These are phyloP conservation scores for Symphodus melops DNA, from an alignment of 2,113 vertebrate species.

Conservation along the genomic window DNA sequence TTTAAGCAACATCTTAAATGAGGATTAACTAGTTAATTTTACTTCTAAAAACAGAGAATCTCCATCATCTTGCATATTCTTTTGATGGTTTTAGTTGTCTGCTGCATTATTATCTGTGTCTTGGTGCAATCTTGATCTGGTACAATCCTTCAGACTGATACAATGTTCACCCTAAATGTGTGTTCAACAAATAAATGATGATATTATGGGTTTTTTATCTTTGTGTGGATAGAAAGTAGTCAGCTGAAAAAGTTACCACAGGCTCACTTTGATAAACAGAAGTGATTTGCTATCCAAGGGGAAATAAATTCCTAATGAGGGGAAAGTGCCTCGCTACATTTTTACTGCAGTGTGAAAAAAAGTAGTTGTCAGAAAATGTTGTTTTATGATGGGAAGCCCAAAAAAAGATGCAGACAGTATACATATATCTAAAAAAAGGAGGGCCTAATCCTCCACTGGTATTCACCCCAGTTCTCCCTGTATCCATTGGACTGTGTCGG, in stretches of 20 bases:
- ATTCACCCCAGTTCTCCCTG: neutral
- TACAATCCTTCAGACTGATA: too few relatives aligned
- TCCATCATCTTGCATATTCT: too few relatives aligned
- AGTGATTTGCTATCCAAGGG: too few relatives aligned
- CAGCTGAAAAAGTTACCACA: neutral
- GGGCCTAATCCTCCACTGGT: neutral
- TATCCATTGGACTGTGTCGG: neutral
- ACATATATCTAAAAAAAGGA: neutral
- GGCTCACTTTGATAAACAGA: neutral
- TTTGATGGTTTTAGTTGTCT: too few relatives aligned
- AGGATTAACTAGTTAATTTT: too few relatives aligned
- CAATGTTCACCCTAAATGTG: too few relatives aligned
- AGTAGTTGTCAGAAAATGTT: neutral
- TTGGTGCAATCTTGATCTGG: too few relatives aligned
- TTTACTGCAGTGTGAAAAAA: neutral
- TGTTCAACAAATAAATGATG: too few relatives aligned
- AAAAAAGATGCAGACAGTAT: slow-evolving; percentile 1
- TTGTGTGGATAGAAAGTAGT: neutral
- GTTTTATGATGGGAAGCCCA: neutral
- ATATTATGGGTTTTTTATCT: too few relatives aligned
- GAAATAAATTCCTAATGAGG: neutral
- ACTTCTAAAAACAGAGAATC: too few relatives aligned
- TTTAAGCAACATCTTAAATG: neutral
- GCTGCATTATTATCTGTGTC: too few relatives aligned
- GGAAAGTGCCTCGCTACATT: neutral